Evolutionary conservation across 2,888 invertebrate species (phyloP).

Genomic region (Eilema depressum): DNA sequence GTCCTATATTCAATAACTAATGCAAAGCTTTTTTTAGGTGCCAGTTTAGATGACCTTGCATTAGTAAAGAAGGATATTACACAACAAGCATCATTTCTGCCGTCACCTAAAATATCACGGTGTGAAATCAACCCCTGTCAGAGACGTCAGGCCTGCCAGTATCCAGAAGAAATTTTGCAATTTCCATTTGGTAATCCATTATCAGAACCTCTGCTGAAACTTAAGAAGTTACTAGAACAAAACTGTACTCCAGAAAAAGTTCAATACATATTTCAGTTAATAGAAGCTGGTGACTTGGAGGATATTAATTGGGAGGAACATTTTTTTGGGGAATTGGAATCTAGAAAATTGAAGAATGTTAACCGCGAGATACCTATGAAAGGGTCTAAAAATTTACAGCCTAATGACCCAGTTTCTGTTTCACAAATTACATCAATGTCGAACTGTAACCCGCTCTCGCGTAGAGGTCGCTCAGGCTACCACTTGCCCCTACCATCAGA

Average conservation of each 20-base stretch:
- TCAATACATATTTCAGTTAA: constrained; percentile 9
- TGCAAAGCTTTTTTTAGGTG: constrained; percentile 5
- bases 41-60: background rate
- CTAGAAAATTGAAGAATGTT: background rate
- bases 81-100: constrained; percentile 7
- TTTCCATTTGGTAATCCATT: background rate
- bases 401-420: background rate
- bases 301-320: constrained; percentile 6
- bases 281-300: constrained; percentile 10
- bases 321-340: background rate
- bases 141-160: background rate
- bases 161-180: background rate
- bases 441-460: background rate
- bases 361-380: background rate
- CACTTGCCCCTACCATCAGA: background rate
- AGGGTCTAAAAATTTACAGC: background rate
- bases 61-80: background rate
- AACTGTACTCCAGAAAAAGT: constrained; percentile 18
- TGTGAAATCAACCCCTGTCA: constrained; percentile 6
- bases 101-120: constrained; percentile 3
- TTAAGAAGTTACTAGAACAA: background rate
- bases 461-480: background rate
- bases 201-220: background rate
- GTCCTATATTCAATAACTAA: background rate
- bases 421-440: background rate